Base-by-base conservation (phyloP, 2,113 vertebrate species). In the Prunella himalayana region DNA sequence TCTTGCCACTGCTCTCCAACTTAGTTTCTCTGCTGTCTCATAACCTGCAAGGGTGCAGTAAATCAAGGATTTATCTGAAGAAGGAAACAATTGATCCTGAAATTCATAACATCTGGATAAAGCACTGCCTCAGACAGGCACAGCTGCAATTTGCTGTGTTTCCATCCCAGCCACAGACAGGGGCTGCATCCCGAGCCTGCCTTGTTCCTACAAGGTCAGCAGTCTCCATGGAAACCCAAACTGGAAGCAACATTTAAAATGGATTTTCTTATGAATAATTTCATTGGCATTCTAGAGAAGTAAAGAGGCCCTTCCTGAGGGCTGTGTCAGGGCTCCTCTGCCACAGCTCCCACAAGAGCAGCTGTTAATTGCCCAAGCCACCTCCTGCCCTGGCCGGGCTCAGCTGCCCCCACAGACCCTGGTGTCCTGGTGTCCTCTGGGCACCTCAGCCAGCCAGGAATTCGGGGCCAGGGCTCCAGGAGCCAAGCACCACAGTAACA, bases 201-300 rank as follows among this genome's bases (percentile, higher is more conserved):
- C 27, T 30, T 9, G 30, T 3, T 68, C 84, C 68, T 17, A 23
- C 4, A 1, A 64, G 84, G 61, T 57, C 88, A 82, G 45, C 7
- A 4, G 63, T 94, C 53, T 91, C 95, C 95, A 83, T 73, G 61
- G 88, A 64, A 95, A 92, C 81, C 27, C 80, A 53, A 80, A 78
- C 87, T 59, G 53, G 54, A 42, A 76, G 35, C 75, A 91, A 49
- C 56, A 24, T 53, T 92, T 82, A 16, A 44, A 80, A 83, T 24
- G 44, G 68, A 72, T 60, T 45, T 82, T 39, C 70, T 68, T 41
- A 70, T 80, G 85, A 69, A 65, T 47, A 79, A 90, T 75, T 88
- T 54, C 76, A 59, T 41, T 73, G 51, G 11, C 56, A 68, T 53
- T 70, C 65, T 37, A 39, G 57, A 59, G 57, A 53, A 90, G 65